Evolutionary conservation across 1,140 invertebrate genomes (phyloP), one percentile per base, ranked within the genome.

Genomic region (Drosophila seguyi): DNA sequence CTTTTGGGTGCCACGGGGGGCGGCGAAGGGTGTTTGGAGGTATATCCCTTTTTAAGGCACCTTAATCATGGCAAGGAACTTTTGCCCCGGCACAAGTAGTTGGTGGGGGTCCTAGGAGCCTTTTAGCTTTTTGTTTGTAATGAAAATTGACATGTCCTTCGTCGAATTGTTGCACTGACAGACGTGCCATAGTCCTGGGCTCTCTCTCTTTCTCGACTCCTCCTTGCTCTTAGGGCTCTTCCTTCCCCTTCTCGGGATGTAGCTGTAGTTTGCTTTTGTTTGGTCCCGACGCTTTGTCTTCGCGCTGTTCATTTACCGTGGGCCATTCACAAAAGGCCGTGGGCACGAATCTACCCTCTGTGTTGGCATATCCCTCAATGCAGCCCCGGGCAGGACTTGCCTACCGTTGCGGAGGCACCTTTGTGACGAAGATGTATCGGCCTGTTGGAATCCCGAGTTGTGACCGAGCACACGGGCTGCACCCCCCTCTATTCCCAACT

Each of bases 121-220:
- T 83, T 83, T 83, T 79, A 79, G 80, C 69, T 75, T 83, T 72
- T 83, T 83, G 80, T 83, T 83, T 83, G 81, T 83, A 83, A 83
- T 83, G 81, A 83, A 83, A 83, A 83, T 83, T 83, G 81, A 83
- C 81, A 83, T 83, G 81, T 83, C 81, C 81, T 83, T 83, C 80
- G 75, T 82, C 61, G 75, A 82, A 83, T 83, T 83, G 80, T 74
- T 71, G 79, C 77, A 81, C 75, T 59, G 60, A 50, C 74, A 77
- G 76, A 53, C 66, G 42, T 60, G 58, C 56, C 66, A 58, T 39
- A 62, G 72, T 72, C 68, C 68, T 55, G 31, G 48, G 34, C 18
- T 39, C 36, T 16, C 36, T 16, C 16, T 42, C n/a, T n/a, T n/a
- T 11, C 36, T 34, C 14, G 16, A 38, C 29, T 31, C 10, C n/a